Evolutionary conservation across 1,140 invertebrate genomes (phyloP), one percentile per base, ranked within the genome.

Genomic region (Tetragonula clypearis): DNA sequence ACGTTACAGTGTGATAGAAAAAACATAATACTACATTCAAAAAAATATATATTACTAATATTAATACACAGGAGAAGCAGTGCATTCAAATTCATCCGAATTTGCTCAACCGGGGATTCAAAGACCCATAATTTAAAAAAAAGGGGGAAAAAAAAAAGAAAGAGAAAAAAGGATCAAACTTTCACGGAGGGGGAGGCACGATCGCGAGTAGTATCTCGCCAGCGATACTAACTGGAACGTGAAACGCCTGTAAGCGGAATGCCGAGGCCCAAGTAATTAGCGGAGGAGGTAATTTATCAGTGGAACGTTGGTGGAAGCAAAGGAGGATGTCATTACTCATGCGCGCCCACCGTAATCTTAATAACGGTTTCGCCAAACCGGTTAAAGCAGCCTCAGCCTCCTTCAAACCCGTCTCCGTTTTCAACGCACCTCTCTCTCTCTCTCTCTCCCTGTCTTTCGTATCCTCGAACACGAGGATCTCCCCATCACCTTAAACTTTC

Each of bases 311-410:
- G 71, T 83, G 79, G 49, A 87, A 81, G 86, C 83, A 88, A 91
- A 90, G 75, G 90, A 91, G 90, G 86, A 89, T 85, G 88, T 91
- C 90, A 88, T 91, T 91, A 91, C 71, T 91, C 90, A 91, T 91
- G 90, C 83, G 82, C 83, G 79, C 86, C 72, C 66, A 26, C 72
- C 90, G 84, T 91, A 91, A 91, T 91, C 90, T 91, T 91, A 91
- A 91, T 91, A 91, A 91, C 90, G 84, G 79, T 71, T 88, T 86
- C 84, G 68, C 65, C 69, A 58, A 30, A 21, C n/a, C 35, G 80
- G 60, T 85, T 89, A 82, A 86, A 84, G 26, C 75, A 26, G 14
- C 35, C 71, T 55, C 62, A 49, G 41, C 41, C 41, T 49, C n/a
- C 65, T 72, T 58, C 41, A 49, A 62, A 62, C 60, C 12, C 23